These are phyloP conservation scores for Amphipoea oculea DNA, from an alignment of 2,888 invertebrate species.

Conservation along the genomic window DNA sequence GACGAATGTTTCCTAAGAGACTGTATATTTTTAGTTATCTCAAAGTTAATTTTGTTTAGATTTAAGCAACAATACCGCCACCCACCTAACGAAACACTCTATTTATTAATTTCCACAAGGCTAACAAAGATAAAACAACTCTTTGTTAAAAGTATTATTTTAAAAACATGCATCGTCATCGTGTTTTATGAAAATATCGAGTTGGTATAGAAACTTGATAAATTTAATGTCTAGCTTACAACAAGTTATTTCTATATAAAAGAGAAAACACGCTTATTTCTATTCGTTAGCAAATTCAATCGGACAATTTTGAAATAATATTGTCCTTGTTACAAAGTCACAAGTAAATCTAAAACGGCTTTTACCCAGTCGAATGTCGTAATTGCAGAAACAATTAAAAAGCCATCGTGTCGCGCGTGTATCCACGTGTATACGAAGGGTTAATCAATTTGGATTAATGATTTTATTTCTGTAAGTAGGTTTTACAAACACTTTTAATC, in stretches of 20 bases:
- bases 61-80: background rate
- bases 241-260: background rate
- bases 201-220: background rate
- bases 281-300: background rate
- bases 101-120: constrained; percentile 31
- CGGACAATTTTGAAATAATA: background rate
- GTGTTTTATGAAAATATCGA: constrained; percentile 24
- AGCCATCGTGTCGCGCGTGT: background rate
- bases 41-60: constrained; percentile 10
- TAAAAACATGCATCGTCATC: constrained; percentile 29
- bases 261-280: background rate
- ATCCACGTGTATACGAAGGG: background rate
- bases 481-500: background rate
- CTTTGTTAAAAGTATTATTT: background rate
- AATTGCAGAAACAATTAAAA: background rate
- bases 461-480: background rate
- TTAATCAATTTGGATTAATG: too few species aligned
- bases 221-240: constrained; percentile 2
- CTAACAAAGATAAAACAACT: constrained; percentile 21
- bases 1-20: background rate
- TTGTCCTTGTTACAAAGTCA: background rate
- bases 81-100: constrained; percentile 10
- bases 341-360: background rate
- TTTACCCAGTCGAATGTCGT: background rate
- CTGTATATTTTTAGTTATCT: background rate